Percentiles rank a stretch among this genome's conserved stretches.
These are phyloP conservation scores for Ceratosolen solmsi DNA, from an alignment of 1,140 invertebrate species.

Conservation along the genomic window DNA sequence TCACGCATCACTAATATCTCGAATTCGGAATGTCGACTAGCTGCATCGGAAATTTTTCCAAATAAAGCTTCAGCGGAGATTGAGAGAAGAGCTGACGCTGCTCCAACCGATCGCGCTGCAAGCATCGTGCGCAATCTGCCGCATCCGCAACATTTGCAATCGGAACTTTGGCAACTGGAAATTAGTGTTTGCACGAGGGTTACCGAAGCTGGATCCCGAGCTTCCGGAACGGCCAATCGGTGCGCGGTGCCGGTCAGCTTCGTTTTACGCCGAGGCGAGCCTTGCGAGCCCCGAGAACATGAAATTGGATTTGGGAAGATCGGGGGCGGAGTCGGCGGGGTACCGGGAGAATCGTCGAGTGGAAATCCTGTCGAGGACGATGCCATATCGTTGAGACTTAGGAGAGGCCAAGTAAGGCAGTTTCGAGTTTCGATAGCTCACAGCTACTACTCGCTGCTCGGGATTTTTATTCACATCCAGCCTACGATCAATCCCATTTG, in stretches of 20 bases:
- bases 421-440: neutral
- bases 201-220: conserved; percentile 26
- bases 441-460: too few species aligned
- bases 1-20: too few species aligned
- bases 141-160: conserved; percentile 63
- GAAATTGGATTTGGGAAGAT: conserved; percentile 41
- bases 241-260: neutral
- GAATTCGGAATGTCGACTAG: too few species aligned
- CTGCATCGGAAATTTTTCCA: conserved; percentile 23
- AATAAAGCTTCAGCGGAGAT: neutral
- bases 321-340: neutral
- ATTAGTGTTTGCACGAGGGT: conserved; percentile 55
- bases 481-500: too few species aligned
- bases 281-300: neutral
- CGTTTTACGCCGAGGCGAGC: neutral
- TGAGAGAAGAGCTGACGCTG: conserved; percentile 61
- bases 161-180: conserved; percentile 56
- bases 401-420: neutral
- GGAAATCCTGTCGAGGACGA: conserved; percentile 24
- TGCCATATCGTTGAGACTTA: neutral
- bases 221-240: conserved; percentile 50
- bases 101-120: conserved; percentile 12
- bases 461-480: too few species aligned
- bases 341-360: conserved; percentile 21
- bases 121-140: neutral